Percentiles rank a stretch among this genome's conserved stretches.
These are phyloP conservation scores for Sebastes cheni DNA, from an alignment of 2,797 vertebrate genomes.

Conservation along the genomic window DNA sequence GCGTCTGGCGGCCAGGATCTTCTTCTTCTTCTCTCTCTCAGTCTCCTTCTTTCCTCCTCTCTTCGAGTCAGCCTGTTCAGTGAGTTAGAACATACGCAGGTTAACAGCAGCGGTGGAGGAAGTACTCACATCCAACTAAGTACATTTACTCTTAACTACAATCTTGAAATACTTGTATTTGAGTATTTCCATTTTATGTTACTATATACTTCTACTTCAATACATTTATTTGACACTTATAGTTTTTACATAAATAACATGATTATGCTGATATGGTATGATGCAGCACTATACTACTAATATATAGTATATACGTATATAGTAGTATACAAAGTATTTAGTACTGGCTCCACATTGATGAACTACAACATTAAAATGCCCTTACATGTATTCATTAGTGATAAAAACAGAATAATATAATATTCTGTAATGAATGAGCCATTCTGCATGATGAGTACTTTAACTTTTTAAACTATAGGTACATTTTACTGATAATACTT, in stretches of 20 bases:
- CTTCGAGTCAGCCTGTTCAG: constrained; percentile 93
- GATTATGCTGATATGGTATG: not conserved
- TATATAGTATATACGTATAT: not conserved
- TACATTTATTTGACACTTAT: not conserved
- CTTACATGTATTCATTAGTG: too few species aligned
- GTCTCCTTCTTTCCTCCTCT: constrained; percentile 97
- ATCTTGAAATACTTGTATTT: not conserved
- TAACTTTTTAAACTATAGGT: too few species aligned
- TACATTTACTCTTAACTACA: not conserved
- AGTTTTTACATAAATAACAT: not conserved
- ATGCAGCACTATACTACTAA: not conserved
- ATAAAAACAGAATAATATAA: too few species aligned
- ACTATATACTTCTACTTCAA: not conserved
- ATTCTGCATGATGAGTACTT: too few species aligned
- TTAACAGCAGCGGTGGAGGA: not conserved
- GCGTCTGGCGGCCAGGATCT: constrained; percentile 93
- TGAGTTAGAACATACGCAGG: not conserved
- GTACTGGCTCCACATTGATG: too few species aligned
- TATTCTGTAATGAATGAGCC: too few species aligned
- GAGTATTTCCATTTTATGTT: not conserved
- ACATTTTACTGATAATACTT: too few species aligned
- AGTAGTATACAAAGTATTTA: not conserved
- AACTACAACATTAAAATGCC: too few species aligned
- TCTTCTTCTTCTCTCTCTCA: constrained; percentile 98
- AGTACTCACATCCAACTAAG: not conserved